These are phyloP conservation scores for Porphyrio hochstetteri DNA, from an alignment of 2,113 vertebrate species.

Conservation along the genomic window DNA sequence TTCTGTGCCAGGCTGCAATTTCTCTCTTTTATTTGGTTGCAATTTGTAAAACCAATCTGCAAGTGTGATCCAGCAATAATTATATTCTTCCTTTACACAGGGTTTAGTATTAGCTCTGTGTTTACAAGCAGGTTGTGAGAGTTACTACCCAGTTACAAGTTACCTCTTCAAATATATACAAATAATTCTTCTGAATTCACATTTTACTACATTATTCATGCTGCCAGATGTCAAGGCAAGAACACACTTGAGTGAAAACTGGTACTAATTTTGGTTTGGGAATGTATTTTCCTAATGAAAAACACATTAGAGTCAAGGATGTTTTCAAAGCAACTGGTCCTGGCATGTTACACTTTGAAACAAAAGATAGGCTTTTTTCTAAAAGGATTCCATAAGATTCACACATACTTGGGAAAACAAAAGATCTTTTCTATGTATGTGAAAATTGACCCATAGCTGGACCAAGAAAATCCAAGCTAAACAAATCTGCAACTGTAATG, in stretches of 20 bases:
- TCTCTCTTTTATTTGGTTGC: not conserved
- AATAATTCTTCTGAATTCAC: not conserved
- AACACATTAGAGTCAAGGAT: not conserved
- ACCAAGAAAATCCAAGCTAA: not conserved
- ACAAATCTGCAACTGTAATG: not conserved
- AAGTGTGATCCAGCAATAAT: not conserved
- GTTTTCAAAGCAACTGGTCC: not conserved
- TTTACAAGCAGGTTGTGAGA: not conserved
- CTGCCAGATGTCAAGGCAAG: constrained; percentile 9
- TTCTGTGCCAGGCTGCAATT: not conserved
- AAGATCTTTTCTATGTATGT: constrained; percentile 15
- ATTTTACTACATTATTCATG: not conserved
- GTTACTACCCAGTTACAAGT: not conserved
- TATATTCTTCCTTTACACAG: not conserved
- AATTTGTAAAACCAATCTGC: not conserved
- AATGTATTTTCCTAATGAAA: not conserved
- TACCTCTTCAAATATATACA: not conserved
- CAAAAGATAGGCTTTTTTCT: not conserved
- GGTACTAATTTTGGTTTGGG: not conserved
- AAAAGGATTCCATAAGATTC: constrained; percentile 37
- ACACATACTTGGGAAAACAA: constrained; percentile 44
- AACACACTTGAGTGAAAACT: not conserved
- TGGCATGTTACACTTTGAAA: not conserved
- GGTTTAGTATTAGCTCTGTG: not conserved
- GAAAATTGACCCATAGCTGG: constrained; percentile 4